phyloP scores from a whole-genome alignment of 2,113 vertebrate species.

The Anguilla rostrata region DNA sequence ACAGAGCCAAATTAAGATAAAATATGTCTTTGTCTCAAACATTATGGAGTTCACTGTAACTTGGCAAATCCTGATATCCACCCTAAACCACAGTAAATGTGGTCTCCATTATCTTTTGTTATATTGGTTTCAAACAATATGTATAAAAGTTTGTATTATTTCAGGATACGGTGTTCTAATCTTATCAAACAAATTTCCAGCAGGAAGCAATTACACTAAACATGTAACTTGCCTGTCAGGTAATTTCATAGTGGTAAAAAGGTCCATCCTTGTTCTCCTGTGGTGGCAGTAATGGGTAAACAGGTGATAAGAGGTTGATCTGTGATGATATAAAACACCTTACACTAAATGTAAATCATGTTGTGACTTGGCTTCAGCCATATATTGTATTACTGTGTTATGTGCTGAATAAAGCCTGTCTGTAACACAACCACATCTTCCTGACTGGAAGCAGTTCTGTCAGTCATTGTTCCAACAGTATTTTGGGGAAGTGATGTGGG shows the following conservation, averaged over 20 bases:
- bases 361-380: neutral
- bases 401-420: slow-evolving; percentile 10
- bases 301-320: neutral
- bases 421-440: slow-evolving; percentile 8
- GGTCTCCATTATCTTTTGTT: neutral
- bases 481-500: no score
- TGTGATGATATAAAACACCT: neutral
- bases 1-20: no score
- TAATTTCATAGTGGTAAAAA: neutral
- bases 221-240: neutral
- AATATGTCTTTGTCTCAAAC: no score
- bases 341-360: neutral
- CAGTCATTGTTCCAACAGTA: neutral
- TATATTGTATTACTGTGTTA: neutral
- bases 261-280: neutral
- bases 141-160: neutral
- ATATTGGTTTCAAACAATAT: neutral
- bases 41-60: no score
- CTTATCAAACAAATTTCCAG: neutral
- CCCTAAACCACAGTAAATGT: no score
- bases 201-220: neutral
- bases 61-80: no score
- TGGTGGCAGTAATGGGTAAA: neutral
- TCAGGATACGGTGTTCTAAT: neutral
- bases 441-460: neutral